Conservation (phyloP, 2,797 vertebrate species). For the Phrynocephalus forsythii region DNA sequence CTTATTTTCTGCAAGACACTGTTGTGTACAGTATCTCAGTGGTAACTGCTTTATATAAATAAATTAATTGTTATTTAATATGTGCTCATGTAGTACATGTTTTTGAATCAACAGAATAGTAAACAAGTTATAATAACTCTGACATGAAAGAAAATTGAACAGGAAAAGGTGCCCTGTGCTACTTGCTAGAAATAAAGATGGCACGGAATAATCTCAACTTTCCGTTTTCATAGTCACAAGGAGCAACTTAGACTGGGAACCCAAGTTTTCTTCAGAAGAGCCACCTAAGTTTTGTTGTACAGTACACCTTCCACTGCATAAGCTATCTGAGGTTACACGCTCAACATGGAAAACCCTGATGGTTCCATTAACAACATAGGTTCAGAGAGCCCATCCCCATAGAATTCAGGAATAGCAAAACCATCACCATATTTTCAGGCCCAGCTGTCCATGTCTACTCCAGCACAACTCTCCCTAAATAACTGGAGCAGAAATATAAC, state of each 20-base stretch:
- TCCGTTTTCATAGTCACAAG: neutral
- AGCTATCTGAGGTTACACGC: neutral
- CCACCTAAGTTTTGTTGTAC: neutral
- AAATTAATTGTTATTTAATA: neutral
- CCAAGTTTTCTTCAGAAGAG: constrained; percentile 9
- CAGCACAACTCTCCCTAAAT: constrained; percentile 42
- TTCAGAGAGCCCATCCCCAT: neutral
- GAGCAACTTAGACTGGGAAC: neutral
- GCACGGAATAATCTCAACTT: neutral
- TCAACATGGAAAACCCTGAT: neutral
- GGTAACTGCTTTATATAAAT: neutral
- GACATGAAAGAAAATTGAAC: neutral
- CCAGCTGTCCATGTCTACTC: constrained; percentile 41
- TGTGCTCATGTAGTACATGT: neutral
- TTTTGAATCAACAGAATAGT: neutral
- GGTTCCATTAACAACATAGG: constrained; percentile 17
- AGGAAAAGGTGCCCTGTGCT: neutral
- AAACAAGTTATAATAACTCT: neutral
- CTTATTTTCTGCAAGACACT: neutral
- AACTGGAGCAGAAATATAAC: constrained; percentile 67
- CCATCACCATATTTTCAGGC: neutral
- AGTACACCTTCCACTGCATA: neutral
- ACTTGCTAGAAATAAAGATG: neutral
- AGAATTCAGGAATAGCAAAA: neutral
- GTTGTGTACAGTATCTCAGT: neutral